Evolutionary conservation across 2,797 vertebrate species (phyloP), one percentile per base, ranked within the genome.

Genomic region (Sphenopsis melanotis): DNA sequence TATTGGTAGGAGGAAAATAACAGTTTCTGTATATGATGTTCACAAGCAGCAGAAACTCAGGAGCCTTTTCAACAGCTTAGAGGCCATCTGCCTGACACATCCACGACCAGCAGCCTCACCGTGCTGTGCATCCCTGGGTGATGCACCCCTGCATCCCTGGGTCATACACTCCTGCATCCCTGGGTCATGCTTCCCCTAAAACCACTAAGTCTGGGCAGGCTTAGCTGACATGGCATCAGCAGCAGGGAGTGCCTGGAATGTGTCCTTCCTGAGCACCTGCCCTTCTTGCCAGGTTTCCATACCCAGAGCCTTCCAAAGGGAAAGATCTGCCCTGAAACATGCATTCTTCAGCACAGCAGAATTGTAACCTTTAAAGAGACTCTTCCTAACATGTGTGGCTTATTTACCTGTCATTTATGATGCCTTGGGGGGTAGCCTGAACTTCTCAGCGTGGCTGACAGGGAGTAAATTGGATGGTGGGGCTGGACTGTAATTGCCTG

Each of bases 221-320:
- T 19, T 32, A 14, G 71, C 4, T 47, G 56, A 8, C 30, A 3
- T 0, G 23, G 60, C 4, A 9, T 26, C 42, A 18, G 21, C 12
- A 5, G 16, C 0, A 0, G 36, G 49, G 30, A 81, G 37, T 0
- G 6, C 23, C 57, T 3, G 6, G 6, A 5, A 4, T 18, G 41
- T n/a, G 69, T 20, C 84, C 60, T 56, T 89, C 60, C 68, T 23
- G 24, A 42, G 0, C 3, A 1, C 2, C 59, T 26, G 12, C 19
- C 15, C 56, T 30, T 46, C 78, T 57, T 36, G 49, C 76, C 69
- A 30, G 57, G 20, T 47, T 94, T 91, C 71, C 1, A 0, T 56
- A 42, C 26, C n/a, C 64, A 34, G 60, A 87, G 72, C 68, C 53
- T 85, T 89, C 85, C 72, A 36, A 66, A 77, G 61, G 69, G 64